Evolutionary conservation across 2,113 vertebrate genomes (phyloP).

Genomic region (Archilochus colubris): DNA sequence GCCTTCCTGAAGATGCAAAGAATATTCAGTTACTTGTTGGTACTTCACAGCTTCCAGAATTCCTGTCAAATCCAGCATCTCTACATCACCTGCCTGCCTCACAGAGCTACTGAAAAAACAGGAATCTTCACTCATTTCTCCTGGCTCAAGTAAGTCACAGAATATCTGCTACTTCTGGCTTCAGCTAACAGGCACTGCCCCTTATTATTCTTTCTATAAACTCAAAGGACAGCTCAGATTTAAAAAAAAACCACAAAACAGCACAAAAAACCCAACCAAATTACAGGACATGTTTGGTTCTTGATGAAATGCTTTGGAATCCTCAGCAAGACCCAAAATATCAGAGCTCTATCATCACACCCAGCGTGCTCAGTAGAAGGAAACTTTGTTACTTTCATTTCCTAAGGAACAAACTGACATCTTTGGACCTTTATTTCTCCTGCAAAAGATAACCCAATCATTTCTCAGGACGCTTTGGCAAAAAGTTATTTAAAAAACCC

Average conservation of each 20-base stretch:
- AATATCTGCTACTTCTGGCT: background rate
- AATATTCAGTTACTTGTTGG: background rate
- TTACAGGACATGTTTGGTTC: background rate
- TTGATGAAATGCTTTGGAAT: background rate
- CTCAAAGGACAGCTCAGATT: background rate
- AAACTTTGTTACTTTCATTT: background rate
- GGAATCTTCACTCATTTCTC: background rate
- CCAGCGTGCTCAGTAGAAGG: rapidly evolving
- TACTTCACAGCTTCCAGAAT: background rate
- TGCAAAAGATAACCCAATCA: background rate
- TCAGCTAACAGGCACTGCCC: rapidly evolving
- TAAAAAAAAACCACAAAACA: background rate
- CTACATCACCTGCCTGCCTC: rapidly evolving
- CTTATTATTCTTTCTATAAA: background rate
- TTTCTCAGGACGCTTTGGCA: background rate
- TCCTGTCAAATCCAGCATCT: background rate
- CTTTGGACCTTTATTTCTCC: background rate
- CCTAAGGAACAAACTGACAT: background rate
- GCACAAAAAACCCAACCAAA: too few relatives aligned
- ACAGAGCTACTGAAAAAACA: rapidly evolving
- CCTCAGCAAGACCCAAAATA: background rate
- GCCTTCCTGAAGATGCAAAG: slow-evolving; percentile 85
- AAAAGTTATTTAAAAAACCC: background rate
- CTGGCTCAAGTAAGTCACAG: background rate
- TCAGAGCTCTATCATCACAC: rapidly evolving